phyloP scores from a whole-genome alignment of 1,140 invertebrate species.

The Polypedilum vanderplanki region DNA sequence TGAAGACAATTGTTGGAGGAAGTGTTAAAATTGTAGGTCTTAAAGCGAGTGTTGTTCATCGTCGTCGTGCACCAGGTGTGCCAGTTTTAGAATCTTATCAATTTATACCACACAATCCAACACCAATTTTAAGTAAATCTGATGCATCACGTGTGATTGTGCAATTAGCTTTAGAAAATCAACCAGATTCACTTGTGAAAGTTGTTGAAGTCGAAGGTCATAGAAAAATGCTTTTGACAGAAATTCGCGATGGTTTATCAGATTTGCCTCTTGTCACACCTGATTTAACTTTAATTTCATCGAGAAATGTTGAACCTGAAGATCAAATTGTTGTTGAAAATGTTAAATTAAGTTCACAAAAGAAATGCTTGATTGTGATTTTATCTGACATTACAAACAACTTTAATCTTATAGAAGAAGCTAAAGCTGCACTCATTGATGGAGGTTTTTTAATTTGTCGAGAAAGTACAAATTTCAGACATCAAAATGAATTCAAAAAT shows the following conservation, averaged over 20 bases:
- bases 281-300: conserved; percentile 45
- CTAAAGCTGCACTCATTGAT: conserved; percentile 39
- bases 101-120: conserved; percentile 63
- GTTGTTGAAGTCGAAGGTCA: conserved; percentile 51
- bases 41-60: conserved; percentile 69
- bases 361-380: conserved; percentile 50
- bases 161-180: conserved; percentile 75
- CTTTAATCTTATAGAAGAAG: conserved; percentile 35
- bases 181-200: conserved; percentile 58
- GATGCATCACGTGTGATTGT: conserved; percentile 42
- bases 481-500: conserved; percentile 33
- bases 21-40: conserved; percentile 79
- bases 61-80: conserved; percentile 53
- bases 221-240: conserved; percentile 44
- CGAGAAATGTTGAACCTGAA: conserved; percentile 47
- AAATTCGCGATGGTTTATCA: conserved; percentile 50
- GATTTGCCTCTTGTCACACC: conserved; percentile 52
- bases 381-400: conserved; percentile 45
- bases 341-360: conserved; percentile 51
- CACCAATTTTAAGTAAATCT: conserved; percentile 38
- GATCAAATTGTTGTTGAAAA: conserved; percentile 52
- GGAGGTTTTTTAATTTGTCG: conserved; percentile 48
- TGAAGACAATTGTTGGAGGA: conserved; percentile 54
- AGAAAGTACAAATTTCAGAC: conserved; percentile 38
- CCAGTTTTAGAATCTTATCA: conserved; percentile 66